These are phyloP conservation scores for Lysandra bellargus DNA, from an alignment of 2,888 invertebrate genomes.

Conservation along the genomic window DNA sequence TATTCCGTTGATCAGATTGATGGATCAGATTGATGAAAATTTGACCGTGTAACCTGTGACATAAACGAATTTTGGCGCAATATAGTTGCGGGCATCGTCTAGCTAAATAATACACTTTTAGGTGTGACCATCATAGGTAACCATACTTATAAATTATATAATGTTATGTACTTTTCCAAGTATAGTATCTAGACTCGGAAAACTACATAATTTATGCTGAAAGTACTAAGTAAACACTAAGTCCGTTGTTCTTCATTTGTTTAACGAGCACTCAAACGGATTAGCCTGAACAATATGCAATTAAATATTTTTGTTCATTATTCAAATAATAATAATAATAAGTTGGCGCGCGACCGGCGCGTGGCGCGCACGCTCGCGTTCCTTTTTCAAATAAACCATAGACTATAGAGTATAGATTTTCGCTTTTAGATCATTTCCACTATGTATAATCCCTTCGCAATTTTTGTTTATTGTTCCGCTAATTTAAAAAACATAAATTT, in stretches of 20 bases:
- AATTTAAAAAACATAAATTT: conserved; percentile 10
- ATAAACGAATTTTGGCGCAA: no score
- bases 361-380: conserved; percentile 45
- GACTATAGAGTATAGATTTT: conserved; percentile 36
- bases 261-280: conserved; percentile 23
- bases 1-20: no score
- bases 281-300: conserved; percentile 53
- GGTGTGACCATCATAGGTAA: no score
- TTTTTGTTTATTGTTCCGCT: conserved; percentile 34
- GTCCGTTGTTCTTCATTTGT: conserved; percentile 8
- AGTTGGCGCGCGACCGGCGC: conserved; percentile 44
- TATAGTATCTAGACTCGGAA: not conserved
- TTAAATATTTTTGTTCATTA: conserved; percentile 68
- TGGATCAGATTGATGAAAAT: no score
- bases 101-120: no score
- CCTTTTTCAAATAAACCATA: conserved; percentile 30
- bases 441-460: not conserved
- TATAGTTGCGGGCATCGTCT: no score
- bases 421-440: conserved; percentile 26
- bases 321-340: conserved; percentile 48
- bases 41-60: no score
- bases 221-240: conserved; percentile 16
- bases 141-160: no score
- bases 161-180: no score
- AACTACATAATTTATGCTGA: not conserved